Evolutionary conservation across 2,797 vertebrate genomes (phyloP).

Genomic region (Acanthurus tractus): DNA sequence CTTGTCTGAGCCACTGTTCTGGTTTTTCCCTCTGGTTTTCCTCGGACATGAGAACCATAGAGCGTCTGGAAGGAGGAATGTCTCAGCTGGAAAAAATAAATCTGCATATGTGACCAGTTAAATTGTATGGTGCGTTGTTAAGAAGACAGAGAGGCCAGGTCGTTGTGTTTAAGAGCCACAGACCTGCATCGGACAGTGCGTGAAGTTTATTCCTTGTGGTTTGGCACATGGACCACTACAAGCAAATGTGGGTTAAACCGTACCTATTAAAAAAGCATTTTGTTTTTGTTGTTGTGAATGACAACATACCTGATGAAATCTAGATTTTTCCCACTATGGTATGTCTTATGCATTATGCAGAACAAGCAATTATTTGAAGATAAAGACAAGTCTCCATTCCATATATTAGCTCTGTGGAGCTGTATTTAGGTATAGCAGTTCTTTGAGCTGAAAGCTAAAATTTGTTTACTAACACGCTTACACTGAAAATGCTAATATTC

Average conservation of each 20-base stretch:
- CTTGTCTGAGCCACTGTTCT: conserved; percentile 43
- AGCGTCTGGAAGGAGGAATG: conserved; percentile 51
- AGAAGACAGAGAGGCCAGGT: conserved; percentile 23
- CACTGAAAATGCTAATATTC: not conserved
- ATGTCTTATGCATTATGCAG: not conserved
- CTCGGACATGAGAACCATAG: conserved; percentile 48
- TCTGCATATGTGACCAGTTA: conserved; percentile 59
- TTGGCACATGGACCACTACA: not conserved
- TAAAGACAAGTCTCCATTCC: not conserved
- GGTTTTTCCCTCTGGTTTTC: conserved; percentile 34
- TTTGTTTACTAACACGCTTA: not conserved
- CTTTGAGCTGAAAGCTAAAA: not conserved
- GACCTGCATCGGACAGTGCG: conserved; percentile 12
- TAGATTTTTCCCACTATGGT: not conserved
- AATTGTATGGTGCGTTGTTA: conserved; percentile 28
- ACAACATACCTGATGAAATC: not conserved
- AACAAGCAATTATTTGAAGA: not conserved
- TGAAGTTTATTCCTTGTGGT: not conserved
- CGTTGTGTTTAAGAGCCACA: not conserved
- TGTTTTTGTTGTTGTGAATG: not conserved
- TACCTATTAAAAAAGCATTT: not conserved
- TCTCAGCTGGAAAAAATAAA: conserved; percentile 62
- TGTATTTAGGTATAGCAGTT: not conserved
- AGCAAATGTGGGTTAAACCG: not conserved
- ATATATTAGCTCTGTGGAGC: not conserved